A percentile compares a stretch with the other conserved stretches of the same genome.
Conservation (phyloP, 1,140 invertebrate species). For the Drosophila kepulauana region DNA sequence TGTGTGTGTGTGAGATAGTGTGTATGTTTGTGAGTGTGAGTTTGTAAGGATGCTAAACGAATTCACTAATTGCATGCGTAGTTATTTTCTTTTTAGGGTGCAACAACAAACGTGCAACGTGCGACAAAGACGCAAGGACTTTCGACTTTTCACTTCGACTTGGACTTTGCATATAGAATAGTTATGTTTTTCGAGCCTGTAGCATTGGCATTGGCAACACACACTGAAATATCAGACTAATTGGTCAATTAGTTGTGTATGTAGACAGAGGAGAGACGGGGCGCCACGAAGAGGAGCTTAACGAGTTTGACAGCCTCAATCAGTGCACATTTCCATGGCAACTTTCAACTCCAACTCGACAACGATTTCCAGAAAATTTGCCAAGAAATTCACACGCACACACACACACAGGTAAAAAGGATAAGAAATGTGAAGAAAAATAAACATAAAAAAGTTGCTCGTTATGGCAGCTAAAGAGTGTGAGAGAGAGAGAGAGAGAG, state of each 20-base stretch:
- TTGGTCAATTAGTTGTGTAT: conserved; percentile 30
- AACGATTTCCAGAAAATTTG: conserved; percentile 4
- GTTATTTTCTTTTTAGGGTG: conserved; percentile 15
- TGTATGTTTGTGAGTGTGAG: conserved; percentile 4
- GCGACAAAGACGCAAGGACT: conserved; percentile 16
- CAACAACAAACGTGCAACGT: conserved; percentile 43
- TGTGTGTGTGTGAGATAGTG: conserved; percentile 10
- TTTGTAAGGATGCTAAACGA: conserved; percentile 15
- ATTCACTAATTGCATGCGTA: conserved; percentile 46
- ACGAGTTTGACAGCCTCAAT: conserved; percentile 10
- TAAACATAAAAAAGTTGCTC: conserved; percentile 11
- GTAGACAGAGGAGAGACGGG: too few relatives aligned
- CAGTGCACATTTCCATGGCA: conserved; percentile 30
- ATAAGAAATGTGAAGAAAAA: not conserved
- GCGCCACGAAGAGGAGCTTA: not conserved
- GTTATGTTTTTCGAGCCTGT: conserved; percentile 1
- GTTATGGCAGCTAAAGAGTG: conserved; percentile 15
- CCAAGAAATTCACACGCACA: conserved; percentile 16
- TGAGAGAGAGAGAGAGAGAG: conserved; percentile 1
- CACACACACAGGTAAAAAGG: conserved; percentile 10
- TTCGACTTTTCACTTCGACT: not conserved
- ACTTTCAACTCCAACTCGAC: not conserved
- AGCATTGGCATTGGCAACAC: conserved; percentile 38
- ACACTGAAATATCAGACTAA: conserved; percentile 36
- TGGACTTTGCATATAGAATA: not conserved